phyloP scores from a whole-genome alignment of 1,140 invertebrate genomes.

The Arion vulgaris region DNA sequence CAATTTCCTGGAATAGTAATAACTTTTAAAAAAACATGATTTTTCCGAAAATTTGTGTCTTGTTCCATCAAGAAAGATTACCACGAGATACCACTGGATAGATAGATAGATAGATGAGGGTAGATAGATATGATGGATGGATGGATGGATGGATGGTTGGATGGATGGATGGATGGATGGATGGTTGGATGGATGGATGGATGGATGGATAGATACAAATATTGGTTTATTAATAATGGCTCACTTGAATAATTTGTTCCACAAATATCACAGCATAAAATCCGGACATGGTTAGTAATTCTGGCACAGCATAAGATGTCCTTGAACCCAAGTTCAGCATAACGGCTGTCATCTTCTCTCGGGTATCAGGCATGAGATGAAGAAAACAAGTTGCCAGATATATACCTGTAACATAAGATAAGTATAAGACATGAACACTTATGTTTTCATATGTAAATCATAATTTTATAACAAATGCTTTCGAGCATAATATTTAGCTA shows the following conservation, averaged over 20 bases:
- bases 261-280: conserved; percentile 77
- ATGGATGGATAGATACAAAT: neutral
- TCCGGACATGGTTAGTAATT: conserved; percentile 76
- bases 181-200: neutral
- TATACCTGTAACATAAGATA: conserved; percentile 74
- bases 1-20: too few relatives aligned
- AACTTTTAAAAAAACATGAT: too few relatives aligned
- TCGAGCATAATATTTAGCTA: too few relatives aligned
- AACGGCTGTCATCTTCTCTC: conserved; percentile 67
- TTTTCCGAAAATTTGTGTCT: too few relatives aligned
- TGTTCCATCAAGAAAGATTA: too few relatives aligned
- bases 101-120: neutral
- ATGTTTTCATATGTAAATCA: too few relatives aligned
- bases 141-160: neutral
- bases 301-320: conserved; percentile 75
- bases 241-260: conserved; percentile 75
- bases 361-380: conserved; percentile 76
- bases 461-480: too few relatives aligned
- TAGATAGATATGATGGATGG: neutral
- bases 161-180: neutral
- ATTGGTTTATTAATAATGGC: neutral
- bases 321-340: conserved; percentile 62
- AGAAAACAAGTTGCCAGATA: conserved; percentile 77
- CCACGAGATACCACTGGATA: too few relatives aligned
- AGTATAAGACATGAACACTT: too few relatives aligned